Base-by-base conservation (phyloP, 2,797 vertebrate genomes). In the Loris lydekkerianus region DNA sequence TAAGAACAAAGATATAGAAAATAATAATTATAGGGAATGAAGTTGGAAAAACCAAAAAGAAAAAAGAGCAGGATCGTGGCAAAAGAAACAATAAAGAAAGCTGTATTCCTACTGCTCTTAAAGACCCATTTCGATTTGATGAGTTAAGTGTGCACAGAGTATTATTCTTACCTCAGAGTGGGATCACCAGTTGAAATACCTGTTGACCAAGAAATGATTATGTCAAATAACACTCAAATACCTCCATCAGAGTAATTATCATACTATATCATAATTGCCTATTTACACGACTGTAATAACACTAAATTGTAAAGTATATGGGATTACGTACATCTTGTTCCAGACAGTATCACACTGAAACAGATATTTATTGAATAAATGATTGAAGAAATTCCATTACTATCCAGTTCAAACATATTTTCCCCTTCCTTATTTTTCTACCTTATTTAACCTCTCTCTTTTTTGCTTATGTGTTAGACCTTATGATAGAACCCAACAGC, bases 201-300 rank as follows among this genome's bases (percentile, higher is more conserved):
- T 98, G 97, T 96, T 88, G 94, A 96, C 63, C 81, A 91, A 98
- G 88, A 97, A 17, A 97, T 7, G n/a, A 69, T n/a, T 43, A 76
- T 18, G 82, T 97, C 72, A 98, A 13, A 80, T 18, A n/a, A 94
- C n/a, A 80, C 1, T 5, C 91, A 88, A n/a, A 72, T 31, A n/a
- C 29, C 56, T 73, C 27, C 23, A 29, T 53, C 13, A 63, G 1
- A 76, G 53, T 9, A 40, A n/a, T 72, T 40, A 58, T 53, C 27
- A 49, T 46, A 23, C 34, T 37, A 2, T 34, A 34, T 65, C 27
- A 49, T 87, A 18, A n/a, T 31, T 56, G 49, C 23, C 53, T 86
- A 49, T 70, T 80, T 70, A 49, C 15, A 46, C 17, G 40, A 53
- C 60, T 82, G 56, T 29, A 78, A 46, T 34, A 53, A 43, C 56